Base-by-base conservation (phyloP, 2,113 vertebrate species). In the Apus apus region DNA sequence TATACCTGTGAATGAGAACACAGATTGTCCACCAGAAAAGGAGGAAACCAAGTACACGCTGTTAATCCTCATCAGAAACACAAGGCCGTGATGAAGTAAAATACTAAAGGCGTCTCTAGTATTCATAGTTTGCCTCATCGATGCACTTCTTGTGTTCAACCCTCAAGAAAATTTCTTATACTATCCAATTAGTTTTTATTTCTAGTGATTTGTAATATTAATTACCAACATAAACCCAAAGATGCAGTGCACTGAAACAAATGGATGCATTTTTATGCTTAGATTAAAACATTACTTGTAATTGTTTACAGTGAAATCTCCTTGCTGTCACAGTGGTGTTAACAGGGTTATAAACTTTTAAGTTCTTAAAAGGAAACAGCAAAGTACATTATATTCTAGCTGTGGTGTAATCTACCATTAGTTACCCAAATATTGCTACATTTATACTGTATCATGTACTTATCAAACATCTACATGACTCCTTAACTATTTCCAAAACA, bases 401-500 rank as follows among this genome's bases (percentile, higher is more conserved):
- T 53, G 20, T 83, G 17, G 60, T 84, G 57, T 68, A 96, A 79
- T 93, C 96, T 93, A 38, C 94, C 58, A 94, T 70, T 64, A 71
- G 89, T 90, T 70, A 80, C 91, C 94, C 50, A 87, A 96, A 95
- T 88, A 94, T 79, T 92, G 91, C 93, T 94, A 71, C 92, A 68
- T 84, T 94, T 94, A 64, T 94, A 72, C 79, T 90, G 93, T 95
- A 96, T 92, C 94, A 38, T 54, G 91, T 84, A 57, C 87, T 94
- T 90, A 89, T 87, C 87, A 93, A 94, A 87, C 93, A 96, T 86
- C 85, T 92, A 82, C 80, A 86, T 43, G 84, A 76, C 80, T 97
- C 79, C 90, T 93, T 85, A 93, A 93, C 90, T 91, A 91, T 91
- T 97, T 89, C 89, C 91, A 86, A 91, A 94, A 93, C 87, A 95